Base-by-base conservation (phyloP, 2,113 vertebrate species). In the Microtus richardsoni region DNA sequence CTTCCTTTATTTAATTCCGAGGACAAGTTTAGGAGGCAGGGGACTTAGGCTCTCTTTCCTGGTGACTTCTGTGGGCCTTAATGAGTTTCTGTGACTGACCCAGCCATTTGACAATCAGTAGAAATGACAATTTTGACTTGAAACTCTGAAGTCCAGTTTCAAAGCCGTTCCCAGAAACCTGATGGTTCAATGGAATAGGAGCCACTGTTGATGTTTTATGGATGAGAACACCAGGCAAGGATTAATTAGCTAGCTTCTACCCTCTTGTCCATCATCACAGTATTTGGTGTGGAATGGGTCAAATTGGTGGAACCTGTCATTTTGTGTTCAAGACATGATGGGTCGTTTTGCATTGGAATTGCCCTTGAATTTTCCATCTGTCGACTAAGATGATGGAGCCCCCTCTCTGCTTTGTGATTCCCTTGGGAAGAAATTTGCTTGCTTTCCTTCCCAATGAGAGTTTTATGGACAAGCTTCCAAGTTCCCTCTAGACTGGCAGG, bases 381-480 rank as follows among this genome's bases (percentile, higher is more conserved):
- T n/a, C 58, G 80, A 96, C 89, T 93, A 17, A 97, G 85, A 70
- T 77, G 96, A 97, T 88, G 84, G 95, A 73, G 86, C 93, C 90
- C 62, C 66, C 93, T 96, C 91, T 30, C 93, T 88, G 95, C 95
- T 68, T 92, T 95, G 93, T 41, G 92, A 96, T 95, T 97, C 93
- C 47, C 78, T 97, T 98, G 95, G 60, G 60, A 75, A 74, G 89
- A 96, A 96, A 97, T 58, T 2, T 3, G 2, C 68, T 94, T 80
- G 41, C 96, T 97, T 95, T 82, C 39, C 64, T 92, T 88, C 77
- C 71, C 2, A 96, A 89, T 96, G 94, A 90, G 94, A 92, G 83
- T 97, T 97, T 97, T 86, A 96, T 70, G 94, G 96, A 96, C 89
- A 58, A 88, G 89, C 54, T 96, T 96, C 87, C 89, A 96, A 93